These are phyloP conservation scores for Sicus ferrugineus DNA, from an alignment of 2,888 invertebrate genomes.

Conservation along the genomic window DNA sequence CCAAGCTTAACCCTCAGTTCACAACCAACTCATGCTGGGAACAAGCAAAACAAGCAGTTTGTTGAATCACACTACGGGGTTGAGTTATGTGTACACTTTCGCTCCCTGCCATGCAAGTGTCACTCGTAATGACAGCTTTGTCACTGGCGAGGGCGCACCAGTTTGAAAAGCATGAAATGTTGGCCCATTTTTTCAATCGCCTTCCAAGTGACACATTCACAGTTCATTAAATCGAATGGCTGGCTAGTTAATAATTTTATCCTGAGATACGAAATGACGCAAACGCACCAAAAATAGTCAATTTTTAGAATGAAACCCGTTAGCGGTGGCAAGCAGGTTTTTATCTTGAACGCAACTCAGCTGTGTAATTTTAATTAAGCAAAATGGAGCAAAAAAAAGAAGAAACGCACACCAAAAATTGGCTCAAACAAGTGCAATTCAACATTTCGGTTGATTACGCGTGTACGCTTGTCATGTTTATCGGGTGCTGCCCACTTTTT, in stretches of 20 bases:
- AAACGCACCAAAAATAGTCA: conserved; percentile 2
- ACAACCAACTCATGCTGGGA: too few relatives aligned
- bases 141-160: too few relatives aligned
- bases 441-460: conserved; percentile 7
- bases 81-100: too few relatives aligned
- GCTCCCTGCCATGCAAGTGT: too few relatives aligned
- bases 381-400: background rate
- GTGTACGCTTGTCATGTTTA: conserved; percentile 11
- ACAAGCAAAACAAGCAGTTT: too few relatives aligned
- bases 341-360: background rate
- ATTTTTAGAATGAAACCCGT: background rate
- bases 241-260: background rate
- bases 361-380: background rate
- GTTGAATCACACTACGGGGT: too few relatives aligned
- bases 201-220: background rate
- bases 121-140: too few relatives aligned
- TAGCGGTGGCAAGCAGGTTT: background rate
- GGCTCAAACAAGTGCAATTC: conserved; percentile 16
- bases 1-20: too few relatives aligned
- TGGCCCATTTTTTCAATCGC: background rate
- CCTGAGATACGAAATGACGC: background rate
- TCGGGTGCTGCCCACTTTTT: conserved; percentile 4
- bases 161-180: too few relatives aligned
- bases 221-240: conserved; percentile 1
- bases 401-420: background rate